A percentile compares a stretch with the other conserved stretches of the same genome.
Evolutionary conservation across 2,888 invertebrate species (phyloP).

Genomic region (Cancer borealis): DNA sequence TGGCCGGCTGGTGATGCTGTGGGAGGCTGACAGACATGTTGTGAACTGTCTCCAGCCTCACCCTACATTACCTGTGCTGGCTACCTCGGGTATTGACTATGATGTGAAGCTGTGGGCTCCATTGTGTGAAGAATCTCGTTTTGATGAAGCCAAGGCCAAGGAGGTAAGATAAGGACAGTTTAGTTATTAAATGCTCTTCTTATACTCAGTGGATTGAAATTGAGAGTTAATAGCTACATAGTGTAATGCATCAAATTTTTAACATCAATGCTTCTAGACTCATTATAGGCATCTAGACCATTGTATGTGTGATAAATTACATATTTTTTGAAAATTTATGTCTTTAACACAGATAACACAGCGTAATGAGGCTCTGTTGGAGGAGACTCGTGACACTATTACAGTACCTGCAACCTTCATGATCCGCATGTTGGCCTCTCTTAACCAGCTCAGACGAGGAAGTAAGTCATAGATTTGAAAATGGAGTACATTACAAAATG

Average conservation of each 20-base stretch:
- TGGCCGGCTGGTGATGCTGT: conserved; percentile 82
- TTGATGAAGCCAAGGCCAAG: conserved; percentile 84
- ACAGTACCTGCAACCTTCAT: conserved; percentile 93
- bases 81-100: conserved; percentile 93
- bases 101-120: conserved; percentile 92
- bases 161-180: conserved; percentile 82
- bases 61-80: conserved; percentile 87
- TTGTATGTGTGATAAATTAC: background rate
- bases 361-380: conserved; percentile 90
- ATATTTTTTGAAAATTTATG: background rate
- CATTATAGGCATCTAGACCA: background rate
- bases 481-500: too few relatives aligned
- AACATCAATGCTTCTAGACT: background rate
- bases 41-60: conserved; percentile 93
- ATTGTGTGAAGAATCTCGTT: conserved; percentile 83
- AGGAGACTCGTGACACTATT: conserved; percentile 92
- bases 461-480: conserved; percentile 47
- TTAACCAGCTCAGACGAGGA: conserved; percentile 79
- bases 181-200: background rate
- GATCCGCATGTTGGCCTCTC: conserved; percentile 83
- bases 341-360: conserved; percentile 84
- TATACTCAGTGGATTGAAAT: background rate
- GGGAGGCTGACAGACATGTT: conserved; percentile 89
- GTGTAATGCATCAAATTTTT: background rate
- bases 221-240: background rate